A percentile compares a stretch with the other conserved stretches of the same genome.
Evolutionary conservation across 1,140 invertebrate species (phyloP).

Genomic region (Micrasema longulum): DNA sequence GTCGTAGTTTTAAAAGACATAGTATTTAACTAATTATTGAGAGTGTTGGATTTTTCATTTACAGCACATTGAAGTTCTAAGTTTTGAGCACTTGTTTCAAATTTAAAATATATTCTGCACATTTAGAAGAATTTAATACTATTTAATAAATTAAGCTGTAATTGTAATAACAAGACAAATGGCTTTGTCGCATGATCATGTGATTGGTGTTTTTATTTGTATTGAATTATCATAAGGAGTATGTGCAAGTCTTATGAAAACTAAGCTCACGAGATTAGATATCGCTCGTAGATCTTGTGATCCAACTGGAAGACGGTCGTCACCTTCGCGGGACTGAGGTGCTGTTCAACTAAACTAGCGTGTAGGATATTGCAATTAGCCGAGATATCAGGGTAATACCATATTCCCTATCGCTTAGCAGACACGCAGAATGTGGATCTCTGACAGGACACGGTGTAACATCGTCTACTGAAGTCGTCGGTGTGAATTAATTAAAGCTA

Average conservation of each 20-base stretch:
- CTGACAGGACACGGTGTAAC: conserved; percentile 15
- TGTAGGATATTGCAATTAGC: conserved; percentile 42
- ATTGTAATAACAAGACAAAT: conserved; percentile 34
- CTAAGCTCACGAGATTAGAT: not conserved
- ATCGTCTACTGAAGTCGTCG: not conserved
- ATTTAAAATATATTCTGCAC: conserved; percentile 38
- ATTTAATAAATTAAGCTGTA: conserved; percentile 30
- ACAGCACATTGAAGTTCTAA: conserved; percentile 30
- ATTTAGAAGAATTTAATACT: conserved; percentile 34
- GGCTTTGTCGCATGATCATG: conserved; percentile 37
- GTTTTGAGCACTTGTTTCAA: conserved; percentile 40
- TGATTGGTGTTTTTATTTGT: conserved; percentile 37
- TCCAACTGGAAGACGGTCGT: no score
- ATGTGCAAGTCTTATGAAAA: conserved; percentile 41
- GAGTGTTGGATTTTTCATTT: conserved; percentile 32
- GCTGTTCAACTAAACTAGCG: conserved; percentile 16
- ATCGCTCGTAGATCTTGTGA: not conserved
- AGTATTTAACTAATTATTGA: conserved; percentile 34
- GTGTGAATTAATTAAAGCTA: no score
- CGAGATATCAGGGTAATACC: conserved; percentile 50
- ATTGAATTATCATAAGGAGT: conserved; percentile 11
- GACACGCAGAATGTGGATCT: conserved; percentile 21
- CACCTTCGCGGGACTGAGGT: no score
- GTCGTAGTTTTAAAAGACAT: conserved; percentile 39
- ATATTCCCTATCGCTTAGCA: conserved; percentile 45